Base-by-base conservation (phyloP, 2,797 vertebrate species). In the Dryobates pubescens region DNA sequence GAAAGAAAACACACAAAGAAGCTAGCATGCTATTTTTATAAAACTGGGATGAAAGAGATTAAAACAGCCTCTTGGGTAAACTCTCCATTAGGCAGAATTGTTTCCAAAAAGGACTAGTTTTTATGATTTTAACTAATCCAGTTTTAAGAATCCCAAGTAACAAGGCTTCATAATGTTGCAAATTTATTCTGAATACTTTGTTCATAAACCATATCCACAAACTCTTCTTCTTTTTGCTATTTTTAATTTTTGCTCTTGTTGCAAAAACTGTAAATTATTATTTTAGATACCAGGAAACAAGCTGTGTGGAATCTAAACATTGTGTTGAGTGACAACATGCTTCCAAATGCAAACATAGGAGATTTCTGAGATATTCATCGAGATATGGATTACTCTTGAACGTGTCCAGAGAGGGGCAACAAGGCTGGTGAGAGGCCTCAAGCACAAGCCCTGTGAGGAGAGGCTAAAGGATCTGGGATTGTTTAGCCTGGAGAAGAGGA, bases 301-400 rank as follows among this genome's bases (percentile, higher is more conserved):
- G 13, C n/a, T 63, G 9, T 51, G 30, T 64, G 49, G 72, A 89
- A 57, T 27, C 63, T 4, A 72, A 72, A 65, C 15, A 41, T 32
- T 47, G 16, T 16, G 4, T 13, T 65, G 41, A 7, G 22, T 91
- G 47, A 75, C 89, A 94, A 77, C 9, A 13, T 34, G 17, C 14
- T 94, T 89, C 71, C 56, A 65, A 62, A 69, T 62, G 13, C 17
- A 29, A 92, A 38, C 62, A 62, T 3, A 62, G 38, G 34, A 75
- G 23, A 77, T 72, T 86, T 90, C 70, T 43, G 53, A 87, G 79
- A 24, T 72, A 90, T 70, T 63, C 82, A 72, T 92, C 79, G 89
- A 82, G 36, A 72, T 45, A 90, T 75, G 92, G 38, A 38, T 38
- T 38, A 13, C 12, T 38, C 38, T 38, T 38, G 38, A 38, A 38